Conservation (phyloP, 2,797 vertebrate genomes). For the Perodicticus potto region DNA sequence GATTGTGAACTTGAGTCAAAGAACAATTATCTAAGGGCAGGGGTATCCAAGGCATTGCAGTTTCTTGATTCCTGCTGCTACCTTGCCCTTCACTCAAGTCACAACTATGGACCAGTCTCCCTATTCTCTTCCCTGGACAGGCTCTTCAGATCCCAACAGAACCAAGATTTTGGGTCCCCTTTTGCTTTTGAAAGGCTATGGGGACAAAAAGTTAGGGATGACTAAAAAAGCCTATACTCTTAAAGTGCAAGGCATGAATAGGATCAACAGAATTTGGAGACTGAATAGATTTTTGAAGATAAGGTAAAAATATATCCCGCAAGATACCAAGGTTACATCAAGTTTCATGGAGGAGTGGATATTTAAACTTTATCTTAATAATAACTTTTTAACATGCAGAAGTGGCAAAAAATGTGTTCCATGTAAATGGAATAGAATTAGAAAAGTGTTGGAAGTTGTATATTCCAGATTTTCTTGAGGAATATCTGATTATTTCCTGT, state of each 20-base stretch:
- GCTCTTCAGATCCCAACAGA: not conserved
- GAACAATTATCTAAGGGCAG: slow-evolving; percentile 2
- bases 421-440: slow-evolving; percentile 3
- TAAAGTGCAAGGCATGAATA: slow-evolving; percentile 26
- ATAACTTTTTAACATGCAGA: slow-evolving; percentile 40
- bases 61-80: not conserved
- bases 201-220: not conserved
- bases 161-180: not conserved
- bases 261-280: not conserved
- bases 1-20: not conserved
- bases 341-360: not conserved
- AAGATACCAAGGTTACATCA: not conserved
- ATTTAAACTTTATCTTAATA: slow-evolving; percentile 50
- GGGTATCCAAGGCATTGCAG: not conserved
- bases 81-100: not conserved
- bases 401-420: not conserved
- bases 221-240: not conserved
- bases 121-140: not conserved
- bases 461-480: not conserved
- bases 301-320: slow-evolving; percentile 1
- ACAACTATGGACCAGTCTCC: not conserved
- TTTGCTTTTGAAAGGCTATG: slow-evolving; percentile 32
- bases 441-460: not conserved
- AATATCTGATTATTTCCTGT: slow-evolving; percentile 15
- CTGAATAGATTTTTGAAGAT: slow-evolving; percentile 26